phyloP scores from a whole-genome alignment of 2,113 vertebrate genomes.

The Corvus cornix region DNA sequence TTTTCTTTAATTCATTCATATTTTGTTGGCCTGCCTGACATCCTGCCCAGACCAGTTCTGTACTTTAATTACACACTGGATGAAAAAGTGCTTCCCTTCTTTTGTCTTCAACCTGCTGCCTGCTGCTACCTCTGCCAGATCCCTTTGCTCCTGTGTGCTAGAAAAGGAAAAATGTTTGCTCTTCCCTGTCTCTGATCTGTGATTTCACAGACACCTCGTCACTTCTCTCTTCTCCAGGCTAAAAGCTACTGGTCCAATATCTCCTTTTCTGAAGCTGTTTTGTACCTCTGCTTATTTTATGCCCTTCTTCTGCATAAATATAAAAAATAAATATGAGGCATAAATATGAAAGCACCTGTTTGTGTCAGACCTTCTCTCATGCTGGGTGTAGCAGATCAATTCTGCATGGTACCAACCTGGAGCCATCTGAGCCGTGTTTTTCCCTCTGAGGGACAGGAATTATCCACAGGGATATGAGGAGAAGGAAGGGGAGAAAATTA shows the following conservation, averaged over 20 bases:
- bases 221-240: background rate
- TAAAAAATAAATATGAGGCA: background rate
- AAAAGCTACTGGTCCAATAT: background rate
- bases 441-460: background rate
- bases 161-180: background rate
- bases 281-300: background rate
- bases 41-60: background rate
- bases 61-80: slow-evolving; percentile 1
- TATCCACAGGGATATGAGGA: background rate
- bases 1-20: background rate
- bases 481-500: background rate
- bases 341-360: background rate
- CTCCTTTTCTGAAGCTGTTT: background rate
- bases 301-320: background rate
- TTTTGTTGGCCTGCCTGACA: slow-evolving; percentile 9
- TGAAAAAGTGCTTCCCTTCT: background rate
- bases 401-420: background rate
- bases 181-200: background rate
- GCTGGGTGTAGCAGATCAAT: background rate
- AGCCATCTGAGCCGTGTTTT: background rate
- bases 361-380: background rate
- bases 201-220: background rate
- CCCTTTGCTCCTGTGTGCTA: background rate
- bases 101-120: background rate
- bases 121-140: background rate